phyloP scores from a whole-genome alignment of 2,888 invertebrate genomes.

The Aspidiotus rigidus region DNA sequence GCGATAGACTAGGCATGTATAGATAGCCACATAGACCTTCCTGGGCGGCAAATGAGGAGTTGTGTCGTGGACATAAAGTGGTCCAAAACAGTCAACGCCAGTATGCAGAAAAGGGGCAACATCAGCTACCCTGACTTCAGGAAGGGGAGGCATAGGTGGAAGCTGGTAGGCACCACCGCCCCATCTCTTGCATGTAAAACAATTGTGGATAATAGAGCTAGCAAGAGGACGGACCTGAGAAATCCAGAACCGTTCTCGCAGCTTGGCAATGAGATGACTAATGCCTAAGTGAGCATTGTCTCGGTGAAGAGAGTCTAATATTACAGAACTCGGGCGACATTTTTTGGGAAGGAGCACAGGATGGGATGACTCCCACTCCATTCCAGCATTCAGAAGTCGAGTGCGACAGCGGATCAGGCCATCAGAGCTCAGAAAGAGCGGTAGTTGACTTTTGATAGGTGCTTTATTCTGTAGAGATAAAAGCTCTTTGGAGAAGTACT shows the following conservation, averaged over 20 bases:
- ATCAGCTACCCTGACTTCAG: too few species aligned
- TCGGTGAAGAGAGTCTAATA: neutral
- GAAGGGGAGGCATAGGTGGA: neutral
- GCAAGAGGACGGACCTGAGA: neutral
- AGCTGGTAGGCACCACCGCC: neutral
- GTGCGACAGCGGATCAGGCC: constrained; percentile 1
- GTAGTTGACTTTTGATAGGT: neutral
- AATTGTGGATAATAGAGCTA: neutral
- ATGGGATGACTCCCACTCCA: neutral
- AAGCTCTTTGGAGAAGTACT: neutral
- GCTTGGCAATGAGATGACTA: neutral
- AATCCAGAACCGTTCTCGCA: neutral
- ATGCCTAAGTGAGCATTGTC: neutral
- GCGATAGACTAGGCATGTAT: too few species aligned
- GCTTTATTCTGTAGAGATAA: neutral
- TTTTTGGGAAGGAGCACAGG: neutral
- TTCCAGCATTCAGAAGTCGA: neutral
- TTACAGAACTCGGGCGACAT: neutral
- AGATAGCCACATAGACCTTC: too few species aligned
- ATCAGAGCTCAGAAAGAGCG: neutral
- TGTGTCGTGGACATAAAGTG: too few species aligned
- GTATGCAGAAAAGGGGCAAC: too few species aligned
- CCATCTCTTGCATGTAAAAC: neutral
- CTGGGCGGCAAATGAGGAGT: too few species aligned
- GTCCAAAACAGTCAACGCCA: too few species aligned